Base-by-base conservation (phyloP, 2,888 invertebrate species). In the Stratiomys singularior region DNA sequence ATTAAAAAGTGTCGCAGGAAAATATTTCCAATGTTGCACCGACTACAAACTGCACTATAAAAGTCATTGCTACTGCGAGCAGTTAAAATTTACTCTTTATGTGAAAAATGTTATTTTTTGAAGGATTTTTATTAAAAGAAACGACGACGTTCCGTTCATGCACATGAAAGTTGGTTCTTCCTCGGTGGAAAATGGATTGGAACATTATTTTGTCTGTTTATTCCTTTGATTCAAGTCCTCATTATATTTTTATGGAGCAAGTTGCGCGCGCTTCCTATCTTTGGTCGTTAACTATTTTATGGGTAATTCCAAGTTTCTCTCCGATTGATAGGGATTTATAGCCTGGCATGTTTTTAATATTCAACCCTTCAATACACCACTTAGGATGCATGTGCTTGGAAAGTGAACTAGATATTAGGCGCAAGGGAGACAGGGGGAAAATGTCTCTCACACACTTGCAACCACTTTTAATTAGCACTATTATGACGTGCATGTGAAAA, bases 181-280 rank as follows among this genome's bases (percentile, higher is more conserved):
- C 46, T 21, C 18, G 66, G 37, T 37, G n/a, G 18, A 18, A 66
- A 66, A 37, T 66, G 37, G 66, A 21, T 30, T 25, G 30, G 28
- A 72, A 15, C 27, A 27, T 9, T 52, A 28, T 72, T 56, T 56
- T 72, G 28, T 56, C 71, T 28, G 18, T 52, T 72, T 37, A 37
- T 30, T 66, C 37, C 37, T 66, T 66, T 66, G 66, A 66, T 44
- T 46, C 69, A 28, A 13, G 21, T 27, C 28, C 67, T 67, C 25
- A 44, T 23, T 67, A 46, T 46, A 18, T 46, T 47, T 69, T 74
- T 74, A 74, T 74, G 44, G 58, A 23, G 58, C 44, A 74, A 74
- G 74, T 74, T 60, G 74, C 74, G 74, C 60, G 60, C 74, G 74
- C 74, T 74, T 74, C 44, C 74, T 74, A 74, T 74, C 74, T 74